These are phyloP conservation scores for Cottus gobio DNA, from an alignment of 2,113 vertebrate species.

Conservation along the genomic window DNA sequence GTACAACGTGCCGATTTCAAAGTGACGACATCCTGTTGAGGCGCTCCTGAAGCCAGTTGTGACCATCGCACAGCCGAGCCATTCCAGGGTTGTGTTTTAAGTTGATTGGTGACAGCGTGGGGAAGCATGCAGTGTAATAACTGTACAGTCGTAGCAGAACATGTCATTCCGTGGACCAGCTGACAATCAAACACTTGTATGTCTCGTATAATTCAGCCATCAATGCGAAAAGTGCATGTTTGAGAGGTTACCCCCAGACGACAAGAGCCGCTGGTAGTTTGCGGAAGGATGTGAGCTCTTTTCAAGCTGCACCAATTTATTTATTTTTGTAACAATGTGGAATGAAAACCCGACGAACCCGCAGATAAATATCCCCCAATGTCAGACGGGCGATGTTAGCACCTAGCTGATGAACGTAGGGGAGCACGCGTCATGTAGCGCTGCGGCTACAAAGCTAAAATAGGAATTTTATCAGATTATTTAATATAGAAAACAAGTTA, in stretches of 20 bases:
- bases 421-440: neutral
- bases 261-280: neutral
- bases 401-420: neutral
- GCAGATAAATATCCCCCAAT: neutral
- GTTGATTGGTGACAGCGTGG: constrained; percentile 11
- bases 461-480: neutral
- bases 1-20: too few relatives aligned
- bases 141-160: neutral
- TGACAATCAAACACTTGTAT: neutral
- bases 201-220: neutral
- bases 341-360: neutral
- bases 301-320: neutral
- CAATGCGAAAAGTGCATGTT: neutral
- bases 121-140: neutral
- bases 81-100: neutral
- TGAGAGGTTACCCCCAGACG: neutral
- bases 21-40: too few relatives aligned
- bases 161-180: neutral
- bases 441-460: neutral
- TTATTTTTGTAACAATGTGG: neutral
- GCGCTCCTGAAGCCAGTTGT: too few relatives aligned
- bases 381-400: neutral
- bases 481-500: neutral
- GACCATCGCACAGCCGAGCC: neutral
- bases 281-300: neutral